A percentile compares a stretch with the other conserved stretches of the same genome.
Conservation (phyloP, 2,888 invertebrate genomes). For the Torymus tubicola region DNA sequence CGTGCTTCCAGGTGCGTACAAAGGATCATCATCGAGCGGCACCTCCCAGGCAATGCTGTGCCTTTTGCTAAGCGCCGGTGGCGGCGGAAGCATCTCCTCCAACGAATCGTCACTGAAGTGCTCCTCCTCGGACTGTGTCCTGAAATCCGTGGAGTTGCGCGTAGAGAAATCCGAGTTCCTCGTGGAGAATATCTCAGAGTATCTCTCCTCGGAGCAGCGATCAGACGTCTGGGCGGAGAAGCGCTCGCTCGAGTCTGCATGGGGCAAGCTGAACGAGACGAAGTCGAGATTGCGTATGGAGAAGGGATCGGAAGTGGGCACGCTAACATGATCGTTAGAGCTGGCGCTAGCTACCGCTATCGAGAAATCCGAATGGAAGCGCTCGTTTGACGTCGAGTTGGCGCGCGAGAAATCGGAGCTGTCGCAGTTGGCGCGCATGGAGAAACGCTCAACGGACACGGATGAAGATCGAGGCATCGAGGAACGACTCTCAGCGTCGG, state of each 20-base stretch:
- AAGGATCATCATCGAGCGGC: conserved; percentile 84
- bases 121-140: conserved; percentile 77
- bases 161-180: conserved; percentile 73
- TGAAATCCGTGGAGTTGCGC: conserved; percentile 73
- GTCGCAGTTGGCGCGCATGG: conserved; percentile 74
- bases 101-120: conserved; percentile 90
- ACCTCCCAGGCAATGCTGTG: conserved; percentile 93
- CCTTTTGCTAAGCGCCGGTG: conserved; percentile 81
- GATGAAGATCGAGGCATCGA: conserved; percentile 74
- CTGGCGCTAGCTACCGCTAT: conserved; percentile 74
- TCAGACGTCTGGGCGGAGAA: conserved; percentile 70
- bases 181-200: conserved; percentile 73
- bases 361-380: conserved; percentile 75
- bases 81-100: conserved; percentile 86
- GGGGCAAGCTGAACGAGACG: conserved; percentile 68
- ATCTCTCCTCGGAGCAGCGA: conserved; percentile 70
- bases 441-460: conserved; percentile 73
- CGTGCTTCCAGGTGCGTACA: conserved; percentile 84
- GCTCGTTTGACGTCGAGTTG: conserved; percentile 74
- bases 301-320: conserved; percentile 73
- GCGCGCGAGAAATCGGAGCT: conserved; percentile 74
- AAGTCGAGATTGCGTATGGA: conserved; percentile 72
- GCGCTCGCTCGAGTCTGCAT: conserved; percentile 68
- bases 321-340: conserved; percentile 73
- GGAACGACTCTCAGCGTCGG: conserved; percentile 71